Base-by-base conservation (phyloP, 30 jellyfish, hydroid and myxozoan genomes). In the Rhopilema esculentum region DNA sequence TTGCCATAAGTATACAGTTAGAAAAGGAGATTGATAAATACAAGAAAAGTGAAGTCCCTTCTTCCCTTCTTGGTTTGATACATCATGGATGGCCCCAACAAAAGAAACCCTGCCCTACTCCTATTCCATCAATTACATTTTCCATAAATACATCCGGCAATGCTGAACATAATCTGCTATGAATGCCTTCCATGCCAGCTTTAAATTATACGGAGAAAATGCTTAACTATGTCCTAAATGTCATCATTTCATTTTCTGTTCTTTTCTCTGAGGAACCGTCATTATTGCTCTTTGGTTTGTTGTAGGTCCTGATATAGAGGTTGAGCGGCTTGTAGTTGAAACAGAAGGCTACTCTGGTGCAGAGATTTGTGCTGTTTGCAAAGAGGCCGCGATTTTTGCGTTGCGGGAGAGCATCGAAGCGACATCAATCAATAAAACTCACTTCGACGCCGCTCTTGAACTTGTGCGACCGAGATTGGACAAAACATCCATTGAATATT, bases 291-390 rank as follows among this genome's bases (percentile, higher is more conserved):
- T 21, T 0, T 32, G 26, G 1, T 61, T 32, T 78, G 18, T 29
- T 63, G 27, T 40, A 88, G 97, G 90, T 57, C 23, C 72, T 8
- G 96, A 82, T 62, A 97, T 95, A 4, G 22, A 62, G 0, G 19
- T 62, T 21, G 87, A 91, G 17, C 89, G 57, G 12, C 84, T 95
- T 24, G 94, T 84, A 1, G 66, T 25, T 8, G 48, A 20, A 40
- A 89, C 99, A 17, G 93, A 87, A 0, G 93, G 98, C 18, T 95
- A 90, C 63, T 95, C 99, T 73, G 99, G 99, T 22, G 99, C 99
- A 19, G 99, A 95, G 69, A 91, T 95, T 30, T 86, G 97, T 49
- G 95, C 98, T 26, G 63, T 91, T 7, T 95, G 99, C 69, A 88
- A 86, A 40, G 99, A 95, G 75, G 99, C 99, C 30, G 99, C 98